Evolutionary conservation across 2,888 invertebrate genomes (phyloP).

Genomic region (Rhagonycha lutea): DNA sequence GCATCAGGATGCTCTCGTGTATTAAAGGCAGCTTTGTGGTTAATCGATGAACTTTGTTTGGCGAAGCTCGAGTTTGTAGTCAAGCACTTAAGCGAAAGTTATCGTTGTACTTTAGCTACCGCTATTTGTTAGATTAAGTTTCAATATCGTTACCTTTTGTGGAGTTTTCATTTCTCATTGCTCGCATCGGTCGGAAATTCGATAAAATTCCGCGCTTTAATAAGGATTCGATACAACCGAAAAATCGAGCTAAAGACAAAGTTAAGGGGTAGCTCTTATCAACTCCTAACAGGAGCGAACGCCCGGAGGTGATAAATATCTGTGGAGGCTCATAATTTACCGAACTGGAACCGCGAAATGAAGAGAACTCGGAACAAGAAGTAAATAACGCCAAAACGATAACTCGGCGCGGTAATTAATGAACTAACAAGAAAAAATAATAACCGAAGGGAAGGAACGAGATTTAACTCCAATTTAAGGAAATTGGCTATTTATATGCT

Average conservation of each 20-base stretch:
- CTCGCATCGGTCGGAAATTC: not conserved
- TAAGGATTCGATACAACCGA: not conserved
- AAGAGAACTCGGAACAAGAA: not conserved
- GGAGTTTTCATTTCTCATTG: not conserved
- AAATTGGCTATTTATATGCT: no score
- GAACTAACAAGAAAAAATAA: not conserved
- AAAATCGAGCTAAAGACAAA: not conserved
- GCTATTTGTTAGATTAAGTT: slow-evolving; percentile 2
- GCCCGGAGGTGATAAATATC: not conserved
- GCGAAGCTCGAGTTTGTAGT: not conserved
- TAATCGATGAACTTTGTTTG: slow-evolving; percentile 2
- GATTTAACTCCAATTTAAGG: not conserved
- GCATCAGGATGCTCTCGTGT: not conserved
- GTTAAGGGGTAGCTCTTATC: not conserved
- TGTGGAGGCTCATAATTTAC: not conserved
- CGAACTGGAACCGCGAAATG: not conserved
- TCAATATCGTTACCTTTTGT: not conserved
- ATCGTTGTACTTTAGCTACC: not conserved
- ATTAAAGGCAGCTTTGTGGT: not conserved
- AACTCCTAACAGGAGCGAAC: not conserved
- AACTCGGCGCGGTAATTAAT: not conserved
- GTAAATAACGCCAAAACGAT: not conserved
- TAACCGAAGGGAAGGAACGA: not conserved
- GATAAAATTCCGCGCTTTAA: not conserved
- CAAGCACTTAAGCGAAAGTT: not conserved